Base-by-base conservation (phyloP, 2,888 invertebrate genomes). In the Conomelus anceps region DNA sequence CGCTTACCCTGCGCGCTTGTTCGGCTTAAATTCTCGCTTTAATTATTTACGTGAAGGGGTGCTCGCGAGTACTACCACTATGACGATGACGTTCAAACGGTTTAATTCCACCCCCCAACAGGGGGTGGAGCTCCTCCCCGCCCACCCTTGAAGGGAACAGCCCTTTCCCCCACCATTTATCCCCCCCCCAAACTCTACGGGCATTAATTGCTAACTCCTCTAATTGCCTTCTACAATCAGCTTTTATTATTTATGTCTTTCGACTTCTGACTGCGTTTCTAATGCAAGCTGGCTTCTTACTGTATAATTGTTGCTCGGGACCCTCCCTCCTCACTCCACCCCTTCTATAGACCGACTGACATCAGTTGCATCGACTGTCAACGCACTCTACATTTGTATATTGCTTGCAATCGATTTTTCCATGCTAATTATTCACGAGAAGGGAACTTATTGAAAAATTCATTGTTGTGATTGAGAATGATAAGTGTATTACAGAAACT, bases 11-110 rank as follows among this genome's bases (percentile, higher is more conserved):
- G 34, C n/a, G n/a, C n/a, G n/a, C 34, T 13, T 9, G 34, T 34
- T 88, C 26, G 89, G 87, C 87, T 89, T 89, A 89, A 89, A 89
- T 89, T 89, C 87, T 86, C 84, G 89, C 41, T 88, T 89, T 89
- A 89, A 89, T 88, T 89, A 89, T 89, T 89, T 88, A 89, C 90
- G 90, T 86, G 90, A 87, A 84, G 90, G 88, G 90, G 90, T 89
- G 85, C 26, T 84, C 85, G n/a, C n/a, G n/a, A n/a, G n/a, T n/a
- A 63, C 88, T 86, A 84, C 88, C 24, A 88, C 63, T 84, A 41
- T 88, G 86, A 84, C 89, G 85, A 86, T 86, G 86, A 29, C 86
- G 86, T 86, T 86, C 29, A 24, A 86, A 86, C 86, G 86, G 86
- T 86, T 86, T 86, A 86, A 86, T 86, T 86, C 86, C 24, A 29